Evolutionary conservation across 1,140 invertebrate species (phyloP), one percentile per base, ranked within the genome.

Genomic region (Drosophila mauritiana): DNA sequence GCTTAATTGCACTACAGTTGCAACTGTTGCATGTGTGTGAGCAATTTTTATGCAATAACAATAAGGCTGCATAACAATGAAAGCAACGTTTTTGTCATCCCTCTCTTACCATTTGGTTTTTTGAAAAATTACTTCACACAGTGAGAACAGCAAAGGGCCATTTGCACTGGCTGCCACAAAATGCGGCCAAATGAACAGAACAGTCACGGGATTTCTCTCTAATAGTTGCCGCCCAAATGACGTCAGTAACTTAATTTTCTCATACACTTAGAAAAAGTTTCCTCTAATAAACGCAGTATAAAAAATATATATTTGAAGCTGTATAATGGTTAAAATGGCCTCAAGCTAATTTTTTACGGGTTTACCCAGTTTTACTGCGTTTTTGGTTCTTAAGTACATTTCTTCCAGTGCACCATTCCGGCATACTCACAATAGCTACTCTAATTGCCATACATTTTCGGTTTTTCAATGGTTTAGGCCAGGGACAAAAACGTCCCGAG

Each of bases 381-480:
- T 2, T 8, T 8, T 3, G 7, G 8, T 10, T 10, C 8, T 3
- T 0, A 27, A 39, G 13, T 39, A 39, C 12, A 17, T 56, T 62
- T 43, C n/a, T 6, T 1, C 11, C 40, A 42, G 63, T 77, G 74
- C 20, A 22, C 31, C 48, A 54, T 52, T 48, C 56, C 58, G 48
- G 22, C 56, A 67, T 53, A 82, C 58, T 68, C 48, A 88, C 84
- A 88, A 88, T 88, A 67, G 84, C 52, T 51, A 73, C 84, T 80
- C 84, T 88, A 88, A 88, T 88, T 88, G 84, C 84, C 84, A 89
- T 89, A 88, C 84, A 88, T 88, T 88, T 88, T 88, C 80, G 84
- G 84, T 68, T 81, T 86, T 86, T 88, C 75, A 88, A 83, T 88
- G 83, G 79, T 55, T 89, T 83, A 89, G 79, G 76, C 82, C 43